These are phyloP conservation scores for Hylomyscus alleni DNA, from an alignment of 2,797 vertebrate genomes.

Conservation along the genomic window DNA sequence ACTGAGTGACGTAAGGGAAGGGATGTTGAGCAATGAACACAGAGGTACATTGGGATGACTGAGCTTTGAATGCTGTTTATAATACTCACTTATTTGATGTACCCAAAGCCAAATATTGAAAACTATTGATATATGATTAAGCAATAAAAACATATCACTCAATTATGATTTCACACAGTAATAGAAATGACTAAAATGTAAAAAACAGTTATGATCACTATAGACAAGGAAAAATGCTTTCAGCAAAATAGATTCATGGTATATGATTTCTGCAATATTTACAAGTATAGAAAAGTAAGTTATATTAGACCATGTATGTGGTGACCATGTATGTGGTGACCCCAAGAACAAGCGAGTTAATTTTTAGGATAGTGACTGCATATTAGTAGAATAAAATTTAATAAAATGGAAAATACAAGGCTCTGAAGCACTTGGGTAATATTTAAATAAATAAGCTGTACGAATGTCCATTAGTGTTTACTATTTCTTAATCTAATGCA, in stretches of 20 bases:
- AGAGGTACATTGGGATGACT: not conserved
- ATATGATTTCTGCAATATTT: not conserved
- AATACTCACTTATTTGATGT: conserved; percentile 1
- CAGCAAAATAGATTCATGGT: not conserved
- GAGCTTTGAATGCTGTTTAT: not conserved
- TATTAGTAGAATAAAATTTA: not conserved
- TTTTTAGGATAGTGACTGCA: not conserved
- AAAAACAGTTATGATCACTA: not conserved
- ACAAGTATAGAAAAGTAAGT: not conserved
- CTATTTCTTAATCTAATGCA: not conserved
- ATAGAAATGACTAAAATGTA: not conserved
- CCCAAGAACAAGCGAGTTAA: not conserved
- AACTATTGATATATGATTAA: not conserved
- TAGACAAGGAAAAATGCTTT: not conserved
- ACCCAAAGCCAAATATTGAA: not conserved
- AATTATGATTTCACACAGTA: not conserved
- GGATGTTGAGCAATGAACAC: not conserved
- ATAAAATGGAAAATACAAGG: not conserved
- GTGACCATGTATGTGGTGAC: not conserved
- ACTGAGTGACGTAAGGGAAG: not conserved
- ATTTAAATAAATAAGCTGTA: not conserved
- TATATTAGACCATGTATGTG: not conserved
- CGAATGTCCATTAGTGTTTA: not conserved
- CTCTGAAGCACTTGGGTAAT: not conserved
- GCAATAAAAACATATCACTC: not conserved